These are phyloP conservation scores for Astyanax mexicanus DNA, from an alignment of 2,797 vertebrate genomes.

Conservation along the genomic window DNA sequence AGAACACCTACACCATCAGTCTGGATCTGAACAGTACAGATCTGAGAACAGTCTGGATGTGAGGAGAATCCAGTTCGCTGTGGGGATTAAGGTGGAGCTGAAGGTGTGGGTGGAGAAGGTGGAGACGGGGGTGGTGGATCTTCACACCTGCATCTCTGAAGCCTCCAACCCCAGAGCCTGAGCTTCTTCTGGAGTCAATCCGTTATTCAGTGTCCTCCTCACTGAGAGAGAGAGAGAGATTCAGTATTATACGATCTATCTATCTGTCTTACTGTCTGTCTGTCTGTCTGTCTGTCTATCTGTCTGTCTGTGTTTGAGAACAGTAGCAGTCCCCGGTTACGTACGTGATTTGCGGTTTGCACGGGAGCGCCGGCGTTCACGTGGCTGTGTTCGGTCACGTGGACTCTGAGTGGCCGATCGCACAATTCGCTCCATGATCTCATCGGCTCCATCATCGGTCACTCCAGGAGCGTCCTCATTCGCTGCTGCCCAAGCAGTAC, in stretches of 20 bases:
- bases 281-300: no score
- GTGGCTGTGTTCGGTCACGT: slow-evolving; percentile 86
- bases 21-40: no score
- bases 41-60: no score
- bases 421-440: slow-evolving; percentile 97
- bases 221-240: slow-evolving; percentile 72
- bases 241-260: background rate
- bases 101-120: background rate
- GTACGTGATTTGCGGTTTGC: slow-evolving; percentile 93
- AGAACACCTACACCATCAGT: no score
- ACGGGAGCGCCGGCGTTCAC: slow-evolving; percentile 92
- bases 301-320: background rate
- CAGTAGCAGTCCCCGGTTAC: slow-evolving; percentile 63
- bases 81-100: no score
- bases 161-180: slow-evolving; percentile 90
- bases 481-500: slow-evolving; percentile 74
- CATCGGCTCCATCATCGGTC: slow-evolving; percentile 89
- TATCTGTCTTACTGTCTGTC: no score
- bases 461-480: slow-evolving; percentile 81
- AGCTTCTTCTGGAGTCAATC: slow-evolving; percentile 92
- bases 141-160: slow-evolving; percentile 86
- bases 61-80: no score
- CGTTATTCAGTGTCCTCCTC: slow-evolving; percentile 92
- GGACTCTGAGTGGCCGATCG: slow-evolving; percentile 94
- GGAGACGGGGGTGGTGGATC: background rate